phyloP scores from a whole-genome alignment of 2,797 vertebrate genomes.

The Astyanax mexicanus region DNA sequence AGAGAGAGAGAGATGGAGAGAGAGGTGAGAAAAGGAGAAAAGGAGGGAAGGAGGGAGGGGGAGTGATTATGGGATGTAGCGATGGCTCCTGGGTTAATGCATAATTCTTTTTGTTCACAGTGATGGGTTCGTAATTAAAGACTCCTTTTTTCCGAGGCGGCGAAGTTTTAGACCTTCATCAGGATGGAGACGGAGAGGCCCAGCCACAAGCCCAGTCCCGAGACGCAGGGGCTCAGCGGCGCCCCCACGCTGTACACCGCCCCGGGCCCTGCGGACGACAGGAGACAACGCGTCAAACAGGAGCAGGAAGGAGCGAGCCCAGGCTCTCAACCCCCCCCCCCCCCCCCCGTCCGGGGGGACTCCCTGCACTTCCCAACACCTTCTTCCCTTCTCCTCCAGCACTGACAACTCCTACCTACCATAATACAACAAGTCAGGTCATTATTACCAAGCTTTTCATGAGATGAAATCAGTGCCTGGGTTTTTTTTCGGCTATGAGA shows the following conservation, averaged over 20 bases:
- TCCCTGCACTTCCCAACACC: neutral
- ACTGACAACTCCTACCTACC: too few relatives aligned
- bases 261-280: constrained; percentile 74
- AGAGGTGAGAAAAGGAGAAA: constrained; percentile 35
- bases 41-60: constrained; percentile 17
- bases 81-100: constrained; percentile 93
- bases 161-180: constrained; percentile 75
- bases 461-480: neutral
- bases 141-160: constrained; percentile 70
- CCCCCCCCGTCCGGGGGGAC: too few relatives aligned
- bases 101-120: constrained; percentile 92
- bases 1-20: constrained; percentile 38
- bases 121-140: constrained; percentile 93
- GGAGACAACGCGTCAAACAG: neutral
- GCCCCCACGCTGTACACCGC: constrained; percentile 73
- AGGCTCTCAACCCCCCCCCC: constrained; percentile 14
- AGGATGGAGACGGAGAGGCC: constrained; percentile 74
- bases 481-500: too few relatives aligned
- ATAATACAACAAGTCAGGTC: neutral
- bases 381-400: too few relatives aligned
- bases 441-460: neutral
- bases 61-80: constrained; percentile 71
- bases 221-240: constrained; percentile 66
- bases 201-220: constrained; percentile 68
- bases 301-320: constrained; percentile 36